Evolutionary conservation across 2,888 invertebrate species (phyloP).

Genomic region (Drosophila mercatorum): DNA sequence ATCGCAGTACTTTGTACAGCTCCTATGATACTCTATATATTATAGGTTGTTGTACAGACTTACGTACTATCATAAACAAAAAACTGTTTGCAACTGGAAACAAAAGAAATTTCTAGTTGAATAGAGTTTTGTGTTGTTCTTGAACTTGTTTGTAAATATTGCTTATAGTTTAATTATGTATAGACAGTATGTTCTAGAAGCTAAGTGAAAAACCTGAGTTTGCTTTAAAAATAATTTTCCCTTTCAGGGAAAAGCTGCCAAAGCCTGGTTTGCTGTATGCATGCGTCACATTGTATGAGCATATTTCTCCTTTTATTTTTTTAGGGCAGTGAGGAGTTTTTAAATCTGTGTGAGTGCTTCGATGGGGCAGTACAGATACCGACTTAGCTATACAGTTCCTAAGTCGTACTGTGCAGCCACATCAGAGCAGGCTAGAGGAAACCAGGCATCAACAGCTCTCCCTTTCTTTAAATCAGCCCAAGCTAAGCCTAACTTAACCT

Average conservation of each 20-base stretch:
- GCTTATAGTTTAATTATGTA: slow-evolving; percentile 45
- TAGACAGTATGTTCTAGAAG: slow-evolving; percentile 47
- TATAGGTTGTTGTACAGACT: slow-evolving; percentile 44
- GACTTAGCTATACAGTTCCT: background rate
- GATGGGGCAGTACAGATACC: slow-evolving; percentile 31
- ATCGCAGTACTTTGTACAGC: slow-evolving; percentile 78
- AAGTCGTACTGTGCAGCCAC: slow-evolving; percentile 11
- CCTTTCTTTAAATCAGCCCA: slow-evolving; percentile 16
- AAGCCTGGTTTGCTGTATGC: slow-evolving; percentile 11
- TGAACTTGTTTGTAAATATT: slow-evolving; percentile 47
- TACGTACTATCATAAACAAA: slow-evolving; percentile 36
- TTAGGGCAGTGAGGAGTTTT: slow-evolving; percentile 14
- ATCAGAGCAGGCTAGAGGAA: slow-evolving; percentile 20
- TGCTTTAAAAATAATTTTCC: slow-evolving; percentile 46
- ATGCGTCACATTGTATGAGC: background rate
- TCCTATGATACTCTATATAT: slow-evolving; percentile 55
- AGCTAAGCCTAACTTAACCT: slow-evolving; percentile 34
- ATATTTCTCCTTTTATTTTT: background rate
- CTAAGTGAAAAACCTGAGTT: slow-evolving; percentile 71
- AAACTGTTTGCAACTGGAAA: slow-evolving; percentile 58
- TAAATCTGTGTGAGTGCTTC: background rate
- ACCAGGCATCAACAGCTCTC: slow-evolving; percentile 21
- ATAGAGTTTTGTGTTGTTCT: slow-evolving; percentile 50
- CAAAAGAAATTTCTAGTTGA: slow-evolving; percentile 34
- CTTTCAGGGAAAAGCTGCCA: slow-evolving; percentile 1